Evolutionary conservation across 2,888 invertebrate genomes (phyloP).

Genomic region (Diadromus collaris): DNA sequence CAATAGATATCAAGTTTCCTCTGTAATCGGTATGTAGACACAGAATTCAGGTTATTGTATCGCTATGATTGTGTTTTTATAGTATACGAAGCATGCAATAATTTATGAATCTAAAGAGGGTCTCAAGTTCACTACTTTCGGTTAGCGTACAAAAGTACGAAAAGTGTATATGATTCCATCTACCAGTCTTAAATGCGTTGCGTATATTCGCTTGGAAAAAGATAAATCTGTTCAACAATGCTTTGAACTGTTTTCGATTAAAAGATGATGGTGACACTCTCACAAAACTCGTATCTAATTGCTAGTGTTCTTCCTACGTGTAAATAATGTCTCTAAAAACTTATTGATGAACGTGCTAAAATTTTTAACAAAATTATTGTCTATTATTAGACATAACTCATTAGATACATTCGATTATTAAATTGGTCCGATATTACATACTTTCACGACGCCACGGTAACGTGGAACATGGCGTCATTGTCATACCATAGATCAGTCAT

Average conservation of each 20-base stretch:
- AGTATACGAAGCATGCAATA: constrained; percentile 9
- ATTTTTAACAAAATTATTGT: constrained; percentile 70
- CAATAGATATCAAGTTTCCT: constrained; percentile 1
- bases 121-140: constrained; percentile 13
- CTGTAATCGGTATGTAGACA: not conserved
- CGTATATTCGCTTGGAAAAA: constrained; percentile 40
- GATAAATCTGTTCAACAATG: constrained; percentile 11
- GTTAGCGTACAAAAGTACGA: constrained; percentile 40
- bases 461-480: constrained; percentile 19
- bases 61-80: constrained; percentile 1
- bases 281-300: constrained; percentile 23
- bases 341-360: constrained; percentile 50
- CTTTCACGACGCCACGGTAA: constrained; percentile 37
- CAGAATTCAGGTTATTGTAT: constrained; percentile 1
- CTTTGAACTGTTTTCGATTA: not conserved
- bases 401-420: constrained; percentile 53
- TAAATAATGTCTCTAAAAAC: constrained; percentile 52
- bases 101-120: constrained; percentile 38
- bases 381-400: constrained; percentile 63
- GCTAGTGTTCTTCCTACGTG: constrained; percentile 43
- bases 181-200: constrained; percentile 55
- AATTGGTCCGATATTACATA: constrained; percentile 68
- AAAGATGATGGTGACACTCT: constrained; percentile 34
- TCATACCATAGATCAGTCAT: constrained; percentile 9
- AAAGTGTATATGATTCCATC: constrained; percentile 47